Conservation (phyloP, 2,888 invertebrate genomes). For the Drosophila mayaguana region DNA sequence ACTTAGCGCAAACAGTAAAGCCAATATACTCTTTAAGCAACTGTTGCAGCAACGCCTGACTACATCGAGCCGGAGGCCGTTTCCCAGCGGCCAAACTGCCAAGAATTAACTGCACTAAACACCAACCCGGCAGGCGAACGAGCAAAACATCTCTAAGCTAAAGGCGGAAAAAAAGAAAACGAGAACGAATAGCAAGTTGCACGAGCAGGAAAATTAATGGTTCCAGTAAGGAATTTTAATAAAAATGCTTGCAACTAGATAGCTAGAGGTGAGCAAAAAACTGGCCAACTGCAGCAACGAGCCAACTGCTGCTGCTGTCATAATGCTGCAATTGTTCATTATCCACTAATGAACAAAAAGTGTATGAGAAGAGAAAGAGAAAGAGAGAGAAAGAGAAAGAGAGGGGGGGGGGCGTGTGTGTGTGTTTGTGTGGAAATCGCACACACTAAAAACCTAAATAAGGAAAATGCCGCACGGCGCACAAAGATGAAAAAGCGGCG, state of each 20-base stretch:
- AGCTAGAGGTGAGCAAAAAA: slow-evolving; percentile 71
- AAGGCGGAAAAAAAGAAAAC: slow-evolving; percentile 2
- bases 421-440: slow-evolving; percentile 62
- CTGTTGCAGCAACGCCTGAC: background rate
- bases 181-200: slow-evolving; percentile 24
- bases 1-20: background rate
- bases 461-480: slow-evolving; percentile 74
- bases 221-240: slow-evolving; percentile 77
- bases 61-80: slow-evolving; percentile 36
- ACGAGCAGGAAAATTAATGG: slow-evolving; percentile 78
- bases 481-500: slow-evolving; percentile 67
- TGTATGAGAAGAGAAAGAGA: slow-evolving; percentile 20
- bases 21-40: background rate
- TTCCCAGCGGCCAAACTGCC: slow-evolving; percentile 34
- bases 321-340: slow-evolving; percentile 83
- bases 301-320: slow-evolving; percentile 63
- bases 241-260: slow-evolving; percentile 79
- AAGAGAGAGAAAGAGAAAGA: background rate
- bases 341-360: slow-evolving; percentile 84
- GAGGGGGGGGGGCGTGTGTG: background rate
- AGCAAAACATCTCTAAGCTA: slow-evolving; percentile 33
- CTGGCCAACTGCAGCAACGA: slow-evolving; percentile 66
- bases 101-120: slow-evolving; percentile 64
- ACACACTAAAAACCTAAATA: slow-evolving; percentile 77
- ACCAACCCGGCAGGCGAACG: slow-evolving; percentile 20